phyloP scores from a whole-genome alignment of 2,888 invertebrate genomes.

The Cataglyphis cursor region DNA sequence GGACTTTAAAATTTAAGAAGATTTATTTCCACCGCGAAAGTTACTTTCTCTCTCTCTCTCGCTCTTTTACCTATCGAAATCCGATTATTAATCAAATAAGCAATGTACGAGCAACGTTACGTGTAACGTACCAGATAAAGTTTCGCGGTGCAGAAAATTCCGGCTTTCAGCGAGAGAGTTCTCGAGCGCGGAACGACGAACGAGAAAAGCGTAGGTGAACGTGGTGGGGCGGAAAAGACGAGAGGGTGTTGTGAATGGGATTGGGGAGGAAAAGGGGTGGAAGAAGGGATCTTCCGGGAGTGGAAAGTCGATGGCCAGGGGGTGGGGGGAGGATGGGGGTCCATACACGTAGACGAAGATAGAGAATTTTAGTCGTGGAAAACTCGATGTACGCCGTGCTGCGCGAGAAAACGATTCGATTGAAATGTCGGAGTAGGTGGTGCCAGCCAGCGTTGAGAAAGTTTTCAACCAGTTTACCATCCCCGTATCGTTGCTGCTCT shows the following conservation, averaged over 20 bases:
- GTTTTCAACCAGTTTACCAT: slow-evolving; percentile 75
- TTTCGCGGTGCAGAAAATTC: slow-evolving; percentile 56
- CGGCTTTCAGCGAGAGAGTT: slow-evolving; percentile 36
- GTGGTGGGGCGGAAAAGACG: slow-evolving; percentile 29
- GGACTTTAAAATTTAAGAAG: background rate
- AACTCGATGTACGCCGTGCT: slow-evolving; percentile 72
- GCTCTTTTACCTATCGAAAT: slow-evolving; percentile 15
- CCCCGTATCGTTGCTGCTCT: slow-evolving; percentile 59
- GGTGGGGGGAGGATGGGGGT: background rate
- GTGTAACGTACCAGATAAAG: slow-evolving; percentile 42
- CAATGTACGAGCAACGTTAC: background rate
- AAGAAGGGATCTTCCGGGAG: background rate
- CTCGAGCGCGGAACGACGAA: slow-evolving; percentile 11
- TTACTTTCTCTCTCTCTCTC: background rate
- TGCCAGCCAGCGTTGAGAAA: slow-evolving; percentile 61
- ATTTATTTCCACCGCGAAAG: background rate
- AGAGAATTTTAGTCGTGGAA: slow-evolving; percentile 61
- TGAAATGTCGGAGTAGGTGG: slow-evolving; percentile 66
- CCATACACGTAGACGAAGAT: slow-evolving; percentile 20
- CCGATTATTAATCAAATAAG: slow-evolving; percentile 47
- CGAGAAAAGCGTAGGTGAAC: slow-evolving; percentile 27
- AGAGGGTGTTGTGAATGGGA: slow-evolving; percentile 19
- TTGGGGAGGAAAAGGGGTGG: background rate
- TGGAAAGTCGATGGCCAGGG: slow-evolving; percentile 3
- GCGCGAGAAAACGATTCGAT: slow-evolving; percentile 72